phyloP scores from a whole-genome alignment of 35 echinoderm and acorn worm genomes.

The Eucidaris tribuloides region DNA sequence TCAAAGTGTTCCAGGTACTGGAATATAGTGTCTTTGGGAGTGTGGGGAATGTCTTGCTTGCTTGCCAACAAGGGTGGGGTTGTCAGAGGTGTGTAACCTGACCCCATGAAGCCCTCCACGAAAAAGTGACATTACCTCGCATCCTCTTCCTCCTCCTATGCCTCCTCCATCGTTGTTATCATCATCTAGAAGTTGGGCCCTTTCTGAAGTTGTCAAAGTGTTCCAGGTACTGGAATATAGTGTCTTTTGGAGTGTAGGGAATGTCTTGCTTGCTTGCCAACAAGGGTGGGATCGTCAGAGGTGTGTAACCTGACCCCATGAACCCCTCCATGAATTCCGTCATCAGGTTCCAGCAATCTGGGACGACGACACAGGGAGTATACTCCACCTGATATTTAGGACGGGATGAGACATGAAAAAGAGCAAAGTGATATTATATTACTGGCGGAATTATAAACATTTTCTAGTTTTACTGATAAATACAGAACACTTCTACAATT shows the following conservation, averaged over 20 bases:
- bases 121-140: no score
- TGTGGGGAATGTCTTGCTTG: no score
- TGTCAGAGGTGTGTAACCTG: no score
- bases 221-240: slow-evolving; percentile 94
- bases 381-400: slow-evolving; percentile 96
- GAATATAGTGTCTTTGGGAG: no score
- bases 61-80: no score
- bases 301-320: slow-evolving; percentile 65
- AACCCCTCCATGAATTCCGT: slow-evolving; percentile 96
- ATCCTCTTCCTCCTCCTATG: no score
- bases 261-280: slow-evolving; percentile 54
- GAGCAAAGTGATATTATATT: background rate
- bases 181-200: no score
- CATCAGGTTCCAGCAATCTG: slow-evolving; percentile 91
- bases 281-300: slow-evolving; percentile 15
- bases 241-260: slow-evolving; percentile 74
- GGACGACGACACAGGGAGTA: slow-evolving; percentile 84
- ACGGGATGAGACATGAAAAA: background rate
- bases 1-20: no score
- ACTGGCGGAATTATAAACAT: no score
- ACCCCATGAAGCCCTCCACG: no score
- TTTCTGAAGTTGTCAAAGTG: slow-evolving; percentile 94
- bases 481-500: background rate
- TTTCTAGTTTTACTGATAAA: no score
- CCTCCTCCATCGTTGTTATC: no score